Conservation (phyloP, 2,113 vertebrate genomes). For the Corythaixoides concolor region DNA sequence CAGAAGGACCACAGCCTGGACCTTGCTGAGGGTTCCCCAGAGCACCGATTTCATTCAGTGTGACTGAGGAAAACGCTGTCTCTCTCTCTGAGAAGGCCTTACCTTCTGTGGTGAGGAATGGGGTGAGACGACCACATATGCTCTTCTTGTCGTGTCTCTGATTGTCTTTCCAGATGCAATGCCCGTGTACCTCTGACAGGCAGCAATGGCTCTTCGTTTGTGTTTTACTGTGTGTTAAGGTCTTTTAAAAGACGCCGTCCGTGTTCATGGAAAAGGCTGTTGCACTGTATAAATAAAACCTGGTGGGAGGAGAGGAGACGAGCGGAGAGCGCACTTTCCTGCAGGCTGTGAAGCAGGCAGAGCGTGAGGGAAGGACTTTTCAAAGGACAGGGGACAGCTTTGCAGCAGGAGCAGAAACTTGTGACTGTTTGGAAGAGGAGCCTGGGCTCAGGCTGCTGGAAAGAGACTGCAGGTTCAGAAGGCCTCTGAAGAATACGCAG, state of each 20-base stretch:
- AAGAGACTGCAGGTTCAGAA: neutral
- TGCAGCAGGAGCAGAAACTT: neutral
- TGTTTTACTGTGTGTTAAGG: neutral
- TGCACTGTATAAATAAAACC: neutral
- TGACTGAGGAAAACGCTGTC: neutral
- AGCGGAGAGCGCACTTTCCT: neutral
- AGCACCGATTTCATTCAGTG: fast-evolving
- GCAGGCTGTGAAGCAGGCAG: neutral
- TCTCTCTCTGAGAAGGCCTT: neutral
- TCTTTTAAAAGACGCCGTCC: neutral
- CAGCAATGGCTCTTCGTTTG: neutral
- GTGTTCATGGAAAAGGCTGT: neutral
- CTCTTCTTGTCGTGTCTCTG: neutral
- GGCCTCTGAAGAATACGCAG: neutral
- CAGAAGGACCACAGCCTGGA: neutral
- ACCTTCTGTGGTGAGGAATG: neutral
- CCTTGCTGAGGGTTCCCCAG: neutral
- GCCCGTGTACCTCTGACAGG: neutral
- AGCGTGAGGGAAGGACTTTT: neutral
- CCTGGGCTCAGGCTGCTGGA: neutral
- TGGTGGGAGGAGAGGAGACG: neutral
- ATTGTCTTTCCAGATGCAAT: neutral
- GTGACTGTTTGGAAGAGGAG: neutral
- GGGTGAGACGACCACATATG: neutral
- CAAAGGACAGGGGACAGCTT: neutral